phyloP scores from a whole-genome alignment of 2,113 vertebrate genomes.

The Elachura formosa region DNA sequence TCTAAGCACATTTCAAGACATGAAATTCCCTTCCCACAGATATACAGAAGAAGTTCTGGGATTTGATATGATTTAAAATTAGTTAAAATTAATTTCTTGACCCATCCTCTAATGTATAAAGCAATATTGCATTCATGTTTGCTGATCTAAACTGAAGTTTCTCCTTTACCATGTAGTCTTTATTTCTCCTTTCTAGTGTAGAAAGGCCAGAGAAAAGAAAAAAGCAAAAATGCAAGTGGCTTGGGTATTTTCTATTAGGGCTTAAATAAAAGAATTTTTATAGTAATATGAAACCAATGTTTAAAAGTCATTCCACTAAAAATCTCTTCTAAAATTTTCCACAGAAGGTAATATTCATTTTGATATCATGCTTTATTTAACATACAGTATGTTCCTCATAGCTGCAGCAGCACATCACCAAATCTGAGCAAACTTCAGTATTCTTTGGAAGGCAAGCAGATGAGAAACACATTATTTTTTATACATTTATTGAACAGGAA shows the following conservation, averaged over 20 bases:
- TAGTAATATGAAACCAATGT: not conserved
- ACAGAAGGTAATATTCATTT: not conserved
- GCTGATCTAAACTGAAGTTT: not conserved
- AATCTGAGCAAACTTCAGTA: not conserved
- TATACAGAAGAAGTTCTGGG: not conserved
- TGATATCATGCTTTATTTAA: not conserved
- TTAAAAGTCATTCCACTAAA: not conserved
- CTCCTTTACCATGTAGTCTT: not conserved
- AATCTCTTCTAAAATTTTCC: not conserved
- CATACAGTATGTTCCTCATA: not conserved
- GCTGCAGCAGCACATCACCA: not conserved
- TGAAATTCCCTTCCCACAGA: not conserved
- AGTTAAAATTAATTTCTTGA: not conserved
- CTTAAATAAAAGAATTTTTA: not conserved
- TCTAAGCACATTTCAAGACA: not conserved
- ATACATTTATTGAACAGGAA: not conserved
- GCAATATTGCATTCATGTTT: not conserved
- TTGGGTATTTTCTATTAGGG: not conserved
- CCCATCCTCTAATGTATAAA: not conserved
- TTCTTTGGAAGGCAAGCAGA: not conserved
- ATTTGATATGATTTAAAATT: not conserved
- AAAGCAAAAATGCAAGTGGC: not conserved
- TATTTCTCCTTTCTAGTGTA: not conserved
- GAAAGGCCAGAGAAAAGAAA: not conserved
- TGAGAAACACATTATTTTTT: rapidly evolving